A percentile compares a stretch with the other conserved stretches of the same genome.
Evolutionary conservation across 2,888 invertebrate genomes (phyloP).

Genomic region (Pristionchus exspectatus): DNA sequence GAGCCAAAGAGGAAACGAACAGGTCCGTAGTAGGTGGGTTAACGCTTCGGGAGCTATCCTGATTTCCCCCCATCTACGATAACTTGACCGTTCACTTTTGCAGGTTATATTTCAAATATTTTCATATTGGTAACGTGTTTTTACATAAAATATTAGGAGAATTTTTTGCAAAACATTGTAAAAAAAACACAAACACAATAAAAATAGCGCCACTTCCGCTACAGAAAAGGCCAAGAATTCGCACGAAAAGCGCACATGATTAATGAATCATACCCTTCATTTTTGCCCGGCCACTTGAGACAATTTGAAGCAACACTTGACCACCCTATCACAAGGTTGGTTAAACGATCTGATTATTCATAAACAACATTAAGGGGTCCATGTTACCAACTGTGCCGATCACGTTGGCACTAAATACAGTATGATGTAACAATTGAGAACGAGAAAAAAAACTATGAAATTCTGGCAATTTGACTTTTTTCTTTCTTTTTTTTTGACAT

Average conservation of each 20-base stretch:
- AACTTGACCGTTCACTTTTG: slow-evolving; percentile 27
- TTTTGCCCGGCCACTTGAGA: background rate
- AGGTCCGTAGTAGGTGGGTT: slow-evolving; percentile 23
- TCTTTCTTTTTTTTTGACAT: too few relatives aligned
- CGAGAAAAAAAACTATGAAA: too few relatives aligned
- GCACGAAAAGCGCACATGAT: background rate
- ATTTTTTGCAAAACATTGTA: too few relatives aligned
- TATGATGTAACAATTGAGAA: too few relatives aligned
- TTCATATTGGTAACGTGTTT: background rate
- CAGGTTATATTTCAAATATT: background rate
- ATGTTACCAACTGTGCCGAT: too few relatives aligned
- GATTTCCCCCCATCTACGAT: background rate
- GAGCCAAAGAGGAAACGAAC: background rate
- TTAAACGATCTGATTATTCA: background rate
- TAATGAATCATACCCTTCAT: background rate
- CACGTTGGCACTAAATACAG: too few relatives aligned
- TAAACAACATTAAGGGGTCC: background rate
- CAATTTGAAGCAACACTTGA: background rate
- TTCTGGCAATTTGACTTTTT: too few relatives aligned
- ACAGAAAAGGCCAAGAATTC: background rate
- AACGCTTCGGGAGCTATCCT: background rate
- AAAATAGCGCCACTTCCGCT: background rate
- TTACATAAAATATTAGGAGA: too few relatives aligned
- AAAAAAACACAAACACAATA: too few relatives aligned
- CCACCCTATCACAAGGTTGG: background rate